Base-by-base conservation (phyloP, 2,888 invertebrate genomes). In the Zootermopsis nevadensis region DNA sequence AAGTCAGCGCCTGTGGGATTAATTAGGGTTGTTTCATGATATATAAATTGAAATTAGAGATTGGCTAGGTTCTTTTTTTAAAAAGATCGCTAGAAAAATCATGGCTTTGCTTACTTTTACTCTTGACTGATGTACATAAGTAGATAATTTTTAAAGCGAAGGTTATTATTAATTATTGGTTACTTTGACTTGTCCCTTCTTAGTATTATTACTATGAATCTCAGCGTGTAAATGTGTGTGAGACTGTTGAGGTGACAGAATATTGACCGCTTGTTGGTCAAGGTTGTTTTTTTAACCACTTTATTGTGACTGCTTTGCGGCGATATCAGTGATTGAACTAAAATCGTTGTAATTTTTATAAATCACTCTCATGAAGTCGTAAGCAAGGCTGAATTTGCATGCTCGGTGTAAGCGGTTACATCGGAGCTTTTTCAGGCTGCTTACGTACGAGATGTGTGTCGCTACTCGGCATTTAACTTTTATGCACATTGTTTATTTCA, bases 101-200 rank as follows among this genome's bases (percentile, higher is more conserved):
- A 84, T 83, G 80, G 82, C 82, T 84, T 82, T 83, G 82, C 84
- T 82, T 84, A 82, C 83, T 83, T 84, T 83, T 84, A 84, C 77
- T 83, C 82, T 84, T 83, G 85, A 86, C 86, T 86, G 86, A 86
- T 86, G 86, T 86, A 86, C 84, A 86, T 86, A 86, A 82, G 82
- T 84, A 83, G 67, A 80, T 85, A 74, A 84, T 84, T 83, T 85
- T 83, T 84, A 82, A 83, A 85, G 80, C 82, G 84, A 84, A 84
- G 83, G 84, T 85, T 85, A 84, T 83, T 85, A 84, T 86, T 85
- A 84, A 86, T 84, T 86, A 86, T 85, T 85, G 85, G 86, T 86
- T 86, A 86, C 86, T 86, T 85, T 82, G 85, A 86, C 86, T 86
- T 86, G 86, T 86, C 86, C 86, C 85, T 82, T 84, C 77, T 84